Conservation (phyloP, 2,113 vertebrate species). For the Alces alces region DNA sequence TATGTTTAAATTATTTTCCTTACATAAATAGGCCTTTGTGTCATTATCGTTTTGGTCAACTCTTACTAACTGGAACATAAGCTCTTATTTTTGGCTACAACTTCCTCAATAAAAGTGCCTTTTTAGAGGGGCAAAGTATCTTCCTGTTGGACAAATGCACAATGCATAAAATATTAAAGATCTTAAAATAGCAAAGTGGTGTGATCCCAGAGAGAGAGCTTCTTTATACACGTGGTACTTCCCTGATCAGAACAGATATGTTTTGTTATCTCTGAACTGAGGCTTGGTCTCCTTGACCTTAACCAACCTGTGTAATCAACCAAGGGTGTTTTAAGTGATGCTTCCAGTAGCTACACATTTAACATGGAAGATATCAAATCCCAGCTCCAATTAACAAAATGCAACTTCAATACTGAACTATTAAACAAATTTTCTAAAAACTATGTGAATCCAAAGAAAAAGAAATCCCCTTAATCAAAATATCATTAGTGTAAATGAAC, state of each 20-base stretch:
- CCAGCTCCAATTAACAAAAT: conserved; percentile 28
- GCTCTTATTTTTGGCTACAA: conserved; percentile 32
- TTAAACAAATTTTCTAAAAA: conserved; percentile 44
- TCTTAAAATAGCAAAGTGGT: not conserved
- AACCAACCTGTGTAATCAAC: not conserved
- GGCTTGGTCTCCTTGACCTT: not conserved
- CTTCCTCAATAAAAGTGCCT: not conserved
- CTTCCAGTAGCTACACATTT: conserved; percentile 43
- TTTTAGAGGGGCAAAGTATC: not conserved
- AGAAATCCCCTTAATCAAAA: conserved; percentile 34
- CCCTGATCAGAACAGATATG: not conserved
- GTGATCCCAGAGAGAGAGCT: not conserved
- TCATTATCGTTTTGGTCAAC: not conserved
- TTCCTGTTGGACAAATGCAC: conserved; percentile 24
- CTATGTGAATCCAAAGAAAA: conserved; percentile 22
- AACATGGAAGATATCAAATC: conserved; percentile 24
- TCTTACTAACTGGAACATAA: conserved; percentile 28
- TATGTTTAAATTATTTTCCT: not conserved
- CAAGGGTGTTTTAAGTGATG: conserved; percentile 23
- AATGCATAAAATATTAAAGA: conserved; percentile 43
- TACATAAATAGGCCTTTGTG: not conserved
- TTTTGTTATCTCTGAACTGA: not conserved
- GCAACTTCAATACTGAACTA: conserved; percentile 5
- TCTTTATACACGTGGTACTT: not conserved
- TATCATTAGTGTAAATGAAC: not conserved